phyloP scores from a whole-genome alignment of 2,113 vertebrate species.

The Spheniscus mendiculus region DNA sequence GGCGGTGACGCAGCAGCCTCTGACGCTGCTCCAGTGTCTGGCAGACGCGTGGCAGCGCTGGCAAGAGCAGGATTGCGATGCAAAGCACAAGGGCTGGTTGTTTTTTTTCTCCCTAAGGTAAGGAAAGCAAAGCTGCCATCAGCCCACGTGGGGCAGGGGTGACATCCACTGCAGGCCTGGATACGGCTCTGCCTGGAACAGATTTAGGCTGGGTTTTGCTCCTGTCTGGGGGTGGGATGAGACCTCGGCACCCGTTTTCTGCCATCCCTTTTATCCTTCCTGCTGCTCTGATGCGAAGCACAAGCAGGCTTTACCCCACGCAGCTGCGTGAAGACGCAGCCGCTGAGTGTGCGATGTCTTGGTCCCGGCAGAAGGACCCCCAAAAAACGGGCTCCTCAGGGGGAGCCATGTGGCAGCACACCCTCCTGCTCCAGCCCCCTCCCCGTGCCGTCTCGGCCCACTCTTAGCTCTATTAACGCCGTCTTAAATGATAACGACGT shows the following conservation, averaged over 20 bases:
- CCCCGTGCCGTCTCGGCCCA: neutral
- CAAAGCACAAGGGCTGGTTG: neutral
- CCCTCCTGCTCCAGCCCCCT: neutral
- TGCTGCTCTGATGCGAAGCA: neutral
- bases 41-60: neutral
- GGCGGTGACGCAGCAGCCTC: neutral
- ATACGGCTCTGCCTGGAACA: neutral
- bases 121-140: neutral
- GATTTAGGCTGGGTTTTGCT: neutral
- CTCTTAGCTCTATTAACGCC: neutral
- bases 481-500: neutral
- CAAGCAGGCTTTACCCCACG: neutral
- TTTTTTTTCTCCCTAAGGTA: neutral
- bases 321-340: neutral
- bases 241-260: neutral
- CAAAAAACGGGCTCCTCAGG: neutral
- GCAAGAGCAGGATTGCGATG: neutral
- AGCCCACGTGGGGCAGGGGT: neutral
- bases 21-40: constrained; percentile 16
- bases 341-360: accelerated
- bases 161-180: neutral
- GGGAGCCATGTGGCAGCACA: neutral
- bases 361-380: neutral
- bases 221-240: neutral
- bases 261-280: neutral